Evolutionary conservation across 1,140 invertebrate species (phyloP).

Genomic region (Ceratina calcarata): DNA sequence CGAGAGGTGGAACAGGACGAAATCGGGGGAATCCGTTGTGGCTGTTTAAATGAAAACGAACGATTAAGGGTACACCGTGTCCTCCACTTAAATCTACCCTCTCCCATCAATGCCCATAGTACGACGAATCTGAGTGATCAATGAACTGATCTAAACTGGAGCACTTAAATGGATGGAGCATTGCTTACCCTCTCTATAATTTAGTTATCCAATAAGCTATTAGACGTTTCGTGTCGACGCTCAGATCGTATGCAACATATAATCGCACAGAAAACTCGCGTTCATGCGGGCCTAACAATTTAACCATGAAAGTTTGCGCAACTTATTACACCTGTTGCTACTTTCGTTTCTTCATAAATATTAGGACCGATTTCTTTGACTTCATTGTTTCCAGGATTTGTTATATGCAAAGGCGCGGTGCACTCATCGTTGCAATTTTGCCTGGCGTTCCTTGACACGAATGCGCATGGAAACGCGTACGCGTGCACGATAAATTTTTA

Average conservation of each 20-base stretch:
- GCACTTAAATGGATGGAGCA: too few species aligned
- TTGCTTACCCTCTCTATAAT: too few species aligned
- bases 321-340: background rate
- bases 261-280: background rate
- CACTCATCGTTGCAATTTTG: conserved; percentile 45
- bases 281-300: background rate
- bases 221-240: background rate
- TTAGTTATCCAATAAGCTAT: too few species aligned
- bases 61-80: conserved; percentile 27
- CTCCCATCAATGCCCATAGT: background rate
- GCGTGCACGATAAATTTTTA: conserved; percentile 41
- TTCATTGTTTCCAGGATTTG: conserved; percentile 15
- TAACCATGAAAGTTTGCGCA: background rate
- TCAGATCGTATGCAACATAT: background rate
- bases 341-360: background rate
- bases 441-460: conserved; percentile 57
- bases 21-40: conserved; percentile 29
- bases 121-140: background rate
- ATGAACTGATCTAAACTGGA: too few species aligned
- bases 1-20: conserved; percentile 68
- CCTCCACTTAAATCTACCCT: background rate
- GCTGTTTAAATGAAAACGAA: conserved; percentile 30
- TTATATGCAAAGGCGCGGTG: conserved; percentile 25
- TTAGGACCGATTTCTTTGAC: background rate
- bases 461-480: conserved; percentile 43